Percentiles rank a stretch among this genome's conserved stretches.
Conservation (phyloP, 2,113 vertebrate genomes). For the Oncorhynchus masou region DNA sequence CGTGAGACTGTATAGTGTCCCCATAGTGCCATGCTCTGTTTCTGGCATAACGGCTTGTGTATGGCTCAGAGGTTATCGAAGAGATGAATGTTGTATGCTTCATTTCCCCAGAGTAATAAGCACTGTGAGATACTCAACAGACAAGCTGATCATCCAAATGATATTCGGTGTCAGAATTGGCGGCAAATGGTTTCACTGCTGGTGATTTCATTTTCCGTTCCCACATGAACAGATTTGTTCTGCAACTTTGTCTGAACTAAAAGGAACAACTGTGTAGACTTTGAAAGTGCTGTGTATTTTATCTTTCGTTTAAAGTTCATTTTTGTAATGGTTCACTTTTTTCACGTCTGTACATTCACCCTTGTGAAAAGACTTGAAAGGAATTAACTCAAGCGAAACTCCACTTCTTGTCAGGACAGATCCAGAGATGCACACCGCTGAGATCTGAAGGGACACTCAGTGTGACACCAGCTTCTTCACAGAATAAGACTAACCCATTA, state of each 20-base stretch:
- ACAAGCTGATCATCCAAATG: slow-evolving; percentile 39
- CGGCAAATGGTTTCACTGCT: slow-evolving; percentile 45
- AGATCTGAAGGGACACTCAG: slow-evolving; percentile 36
- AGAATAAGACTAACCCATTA: slow-evolving; percentile 20
- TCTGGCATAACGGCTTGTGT: slow-evolving; percentile 46
- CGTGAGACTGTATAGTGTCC: slow-evolving; percentile 36
- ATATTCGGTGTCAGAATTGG: slow-evolving; percentile 29
- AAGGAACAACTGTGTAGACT: slow-evolving; percentile 10
- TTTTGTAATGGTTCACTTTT: background rate
- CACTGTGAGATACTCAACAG: slow-evolving; percentile 16
- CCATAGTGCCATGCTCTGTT: slow-evolving; percentile 38
- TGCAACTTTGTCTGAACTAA: background rate
- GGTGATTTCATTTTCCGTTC: slow-evolving; percentile 41
- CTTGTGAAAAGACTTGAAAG: slow-evolving; percentile 13
- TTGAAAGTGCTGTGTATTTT: background rate
- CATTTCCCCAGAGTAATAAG: slow-evolving; percentile 59
- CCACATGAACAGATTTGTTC: slow-evolving; percentile 5
- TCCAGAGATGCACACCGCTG: slow-evolving; percentile 24
- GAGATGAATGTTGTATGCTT: slow-evolving; percentile 50
- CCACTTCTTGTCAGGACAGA: slow-evolving; percentile 22
- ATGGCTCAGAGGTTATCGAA: slow-evolving; percentile 59
- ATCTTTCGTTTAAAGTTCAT: background rate
- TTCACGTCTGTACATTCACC: slow-evolving; percentile 1
- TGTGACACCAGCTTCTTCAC: slow-evolving; percentile 39
- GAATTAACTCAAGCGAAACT: slow-evolving; percentile 27